phyloP scores from a whole-genome alignment of 2,113 vertebrate species.

The Panthera uncia region DNA sequence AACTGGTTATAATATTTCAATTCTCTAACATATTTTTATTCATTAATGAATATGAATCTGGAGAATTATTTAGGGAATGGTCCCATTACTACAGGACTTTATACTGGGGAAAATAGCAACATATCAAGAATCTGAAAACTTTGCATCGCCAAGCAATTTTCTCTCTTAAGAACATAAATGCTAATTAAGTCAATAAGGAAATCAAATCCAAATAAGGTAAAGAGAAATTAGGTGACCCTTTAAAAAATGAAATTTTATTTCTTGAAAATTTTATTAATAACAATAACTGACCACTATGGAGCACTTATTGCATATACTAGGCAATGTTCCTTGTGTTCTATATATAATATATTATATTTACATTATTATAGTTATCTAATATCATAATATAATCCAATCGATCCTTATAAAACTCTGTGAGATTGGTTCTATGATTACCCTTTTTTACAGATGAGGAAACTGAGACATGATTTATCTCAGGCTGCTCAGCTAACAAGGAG shows the following conservation, averaged over 20 bases:
- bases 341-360: neutral
- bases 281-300: neutral
- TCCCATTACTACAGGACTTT: neutral
- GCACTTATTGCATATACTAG: neutral
- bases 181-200: neutral
- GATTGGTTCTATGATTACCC: neutral
- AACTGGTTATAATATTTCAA: neutral
- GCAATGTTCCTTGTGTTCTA: neutral
- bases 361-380: neutral
- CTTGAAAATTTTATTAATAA: neutral
- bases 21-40: neutral
- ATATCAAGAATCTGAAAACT: neutral
- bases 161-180: neutral
- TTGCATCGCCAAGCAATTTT: neutral
- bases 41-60: neutral
- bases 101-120: neutral
- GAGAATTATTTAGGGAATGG: neutral
- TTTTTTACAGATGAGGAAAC: neutral
- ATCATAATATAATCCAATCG: neutral
- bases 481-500: neutral
- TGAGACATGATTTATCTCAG: neutral
- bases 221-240: neutral
- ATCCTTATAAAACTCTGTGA: neutral
- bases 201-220: neutral
- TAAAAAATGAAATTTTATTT: neutral